Evolutionary conservation across 2,888 invertebrate genomes (phyloP), one percentile per base, ranked within the genome.

Genomic region (Coleophora deauratella): DNA sequence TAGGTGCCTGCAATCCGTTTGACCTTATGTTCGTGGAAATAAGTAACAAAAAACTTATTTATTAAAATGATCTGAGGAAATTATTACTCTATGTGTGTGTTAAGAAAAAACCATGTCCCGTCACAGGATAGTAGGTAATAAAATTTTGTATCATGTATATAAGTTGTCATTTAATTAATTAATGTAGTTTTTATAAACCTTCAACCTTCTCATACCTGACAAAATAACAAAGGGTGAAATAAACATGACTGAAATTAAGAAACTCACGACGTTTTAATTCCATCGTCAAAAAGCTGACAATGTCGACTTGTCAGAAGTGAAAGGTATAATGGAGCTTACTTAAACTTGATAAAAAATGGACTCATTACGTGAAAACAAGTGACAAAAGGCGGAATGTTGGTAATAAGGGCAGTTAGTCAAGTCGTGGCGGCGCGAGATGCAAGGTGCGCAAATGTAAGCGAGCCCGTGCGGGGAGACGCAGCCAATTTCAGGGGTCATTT

Each of bases 401-500:
- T 78, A 79, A 78, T 77, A 74, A 73, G 66, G 56, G 58, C 65
- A 66, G 74, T 79, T 76, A 76, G 72, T 79, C 72, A 73, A 71
- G 70, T 70, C 60, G 59, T 56, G 55, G 46, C 50, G 52, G 55
- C 27, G 21, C 13, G 13, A 14, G 9, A 54, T 55, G 72, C 80
- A 80, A 80, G 79, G 80, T 79, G 79, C 56, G 75, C 73, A 50
- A 69, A 68, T 64, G 67, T 66, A 66, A 74, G 66, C 62, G 62
- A 71, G 65, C 57, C 66, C 60, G 63, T 6, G 21, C 21, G 21
- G 21, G 21, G 21, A n/a, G n/a, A 21, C 21, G 21, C 55, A 63
- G 64, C 66, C 75, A 81, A 84, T 84, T 84, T 84, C 82, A 82
- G 73, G 84, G 79, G 66, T 65, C 82, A 81, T 84, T 84, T 79